Evolutionary conservation across 2,113 vertebrate species (phyloP).

Genomic region (Stomatorhinus ivindoensis): DNA sequence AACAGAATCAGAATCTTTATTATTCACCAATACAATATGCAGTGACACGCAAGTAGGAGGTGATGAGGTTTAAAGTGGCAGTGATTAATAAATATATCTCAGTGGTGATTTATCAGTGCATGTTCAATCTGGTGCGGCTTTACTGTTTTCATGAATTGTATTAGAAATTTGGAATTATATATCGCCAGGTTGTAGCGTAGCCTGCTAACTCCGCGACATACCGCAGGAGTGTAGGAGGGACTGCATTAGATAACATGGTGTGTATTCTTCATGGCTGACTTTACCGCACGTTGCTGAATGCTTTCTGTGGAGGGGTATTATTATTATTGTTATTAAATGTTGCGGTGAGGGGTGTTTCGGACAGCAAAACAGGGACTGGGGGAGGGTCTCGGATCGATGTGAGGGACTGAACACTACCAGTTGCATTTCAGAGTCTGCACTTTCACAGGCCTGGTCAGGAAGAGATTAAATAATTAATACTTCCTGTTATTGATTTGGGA

Average conservation of each 20-base stretch:
- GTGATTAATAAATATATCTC: neutral
- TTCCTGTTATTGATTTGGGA: constrained; percentile 6
- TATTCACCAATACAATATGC: neutral
- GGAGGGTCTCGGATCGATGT: neutral
- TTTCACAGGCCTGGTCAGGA: neutral
- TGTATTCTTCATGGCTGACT: neutral
- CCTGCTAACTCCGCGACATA: neutral
- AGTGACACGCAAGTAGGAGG: neutral
- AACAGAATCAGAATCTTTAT: neutral
- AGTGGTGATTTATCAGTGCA: neutral
- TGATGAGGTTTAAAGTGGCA: neutral
- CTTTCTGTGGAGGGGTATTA: neutral
- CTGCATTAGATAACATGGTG: neutral
- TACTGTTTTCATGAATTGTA: neutral
- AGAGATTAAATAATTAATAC: constrained; percentile 14
- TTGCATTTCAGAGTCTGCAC: neutral
- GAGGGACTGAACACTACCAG: neutral
- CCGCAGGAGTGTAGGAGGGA: neutral
- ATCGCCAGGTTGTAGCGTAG: neutral
- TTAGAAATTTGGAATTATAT: neutral
- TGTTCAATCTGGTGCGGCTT: neutral
- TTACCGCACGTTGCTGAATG: neutral
- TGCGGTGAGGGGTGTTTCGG: neutral
- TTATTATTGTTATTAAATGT: neutral
- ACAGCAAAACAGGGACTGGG: neutral